Evolutionary conservation across 2,113 vertebrate species (phyloP), one percentile per base, ranked within the genome.

Genomic region (Silurus asotus): DNA sequence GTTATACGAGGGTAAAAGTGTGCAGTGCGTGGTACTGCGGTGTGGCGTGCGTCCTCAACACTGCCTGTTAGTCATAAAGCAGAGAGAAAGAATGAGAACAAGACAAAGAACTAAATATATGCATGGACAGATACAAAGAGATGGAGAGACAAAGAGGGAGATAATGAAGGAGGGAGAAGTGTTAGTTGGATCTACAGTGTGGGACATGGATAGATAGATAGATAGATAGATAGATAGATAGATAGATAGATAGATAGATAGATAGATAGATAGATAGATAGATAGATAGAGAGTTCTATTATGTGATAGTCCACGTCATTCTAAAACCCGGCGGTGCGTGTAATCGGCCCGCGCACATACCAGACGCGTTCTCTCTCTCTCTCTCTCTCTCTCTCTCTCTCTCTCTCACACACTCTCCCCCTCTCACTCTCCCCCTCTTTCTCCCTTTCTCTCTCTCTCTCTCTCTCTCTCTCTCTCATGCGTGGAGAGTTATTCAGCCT

Each of bases 61-160:
- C 53, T 85, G 10, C 45, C 59, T 61, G 65, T 81, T 81, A 81
- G 79, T 81, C 59, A 81, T 65, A 79, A 79, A 79, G 72, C 59
- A 69, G 78, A 59, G 14, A 49, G 77, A 81, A 14, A 86, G 85
- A 83, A 59, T 25, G 56, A 84, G 74, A 70, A 51, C 23, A 75
- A 80, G 51, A 62, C 65, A 77, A 58, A 70, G 28, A 70, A 69
- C n/a, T 56, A 49, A 37, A 58, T 58, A 78, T 37, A 61, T 28
- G 58, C 55, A 37, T 11, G 48, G 59, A 82, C 45, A 84, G 56
- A 51, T 19, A 81, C 65, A 67, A 14, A 82, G 61, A 67, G 28
- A 55, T 61, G 82, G 64, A 86, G 53, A 86, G 64, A 53, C 17
- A 83, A 49, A 61, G 64, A 82, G 28, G 76, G 5, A 55, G 62